Evolutionary conservation across 1,140 invertebrate genomes (phyloP).

Genomic region (Meloidogyne floridensis): DNA sequence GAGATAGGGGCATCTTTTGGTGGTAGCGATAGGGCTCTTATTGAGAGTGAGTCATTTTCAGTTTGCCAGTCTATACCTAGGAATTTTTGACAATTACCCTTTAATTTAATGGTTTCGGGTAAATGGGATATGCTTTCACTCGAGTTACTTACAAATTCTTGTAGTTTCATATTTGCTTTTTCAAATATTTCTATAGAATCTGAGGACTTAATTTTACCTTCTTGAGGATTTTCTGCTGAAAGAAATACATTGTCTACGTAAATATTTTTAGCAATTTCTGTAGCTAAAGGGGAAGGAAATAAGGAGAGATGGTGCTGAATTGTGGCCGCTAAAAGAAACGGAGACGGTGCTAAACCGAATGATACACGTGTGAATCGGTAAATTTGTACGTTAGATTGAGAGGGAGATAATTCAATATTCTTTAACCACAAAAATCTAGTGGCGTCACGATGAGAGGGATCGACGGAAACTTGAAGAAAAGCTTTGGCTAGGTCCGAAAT

Average conservation of each 20-base stretch:
- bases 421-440: slow-evolving; percentile 2
- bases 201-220: not conserved
- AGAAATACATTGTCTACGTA: slow-evolving; percentile 4
- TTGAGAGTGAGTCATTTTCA: not conserved
- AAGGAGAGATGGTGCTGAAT: not conserved
- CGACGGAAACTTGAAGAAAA: not conserved
- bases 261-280: not conserved
- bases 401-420: not conserved
- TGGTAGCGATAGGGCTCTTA: not conserved
- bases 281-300: not conserved
- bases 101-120: not conserved
- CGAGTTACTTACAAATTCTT: not conserved
- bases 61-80: slow-evolving; percentile 3
- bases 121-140: not conserved
- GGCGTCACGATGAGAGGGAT: not conserved
- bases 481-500: not conserved
- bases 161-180: slow-evolving; percentile 9
- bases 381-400: not conserved
- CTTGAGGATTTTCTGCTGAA: not conserved
- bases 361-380: not conserved
- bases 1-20: not conserved
- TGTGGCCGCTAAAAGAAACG: not conserved
- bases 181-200: not conserved
- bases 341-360: not conserved
- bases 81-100: not conserved